Conservation (phyloP, 2,797 vertebrate genomes). For the Sebastes cheni region DNA sequence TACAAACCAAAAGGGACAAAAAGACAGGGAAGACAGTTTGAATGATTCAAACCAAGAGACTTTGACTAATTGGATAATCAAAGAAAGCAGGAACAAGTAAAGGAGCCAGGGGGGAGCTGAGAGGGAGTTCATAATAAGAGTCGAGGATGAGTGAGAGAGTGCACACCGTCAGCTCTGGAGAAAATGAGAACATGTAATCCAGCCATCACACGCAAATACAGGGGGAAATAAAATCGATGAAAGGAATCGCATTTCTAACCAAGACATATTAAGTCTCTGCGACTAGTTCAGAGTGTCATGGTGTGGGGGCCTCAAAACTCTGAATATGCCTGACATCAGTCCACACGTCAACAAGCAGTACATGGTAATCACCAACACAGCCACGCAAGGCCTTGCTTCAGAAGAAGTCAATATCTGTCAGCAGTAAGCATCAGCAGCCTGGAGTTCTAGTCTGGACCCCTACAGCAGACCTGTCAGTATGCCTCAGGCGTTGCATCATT, state of each 20-base stretch:
- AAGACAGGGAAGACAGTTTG: neutral
- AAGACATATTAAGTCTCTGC: constrained; percentile 19
- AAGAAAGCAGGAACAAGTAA: neutral
- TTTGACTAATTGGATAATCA: constrained; percentile 30
- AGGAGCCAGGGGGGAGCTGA: neutral
- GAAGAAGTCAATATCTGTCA: constrained; percentile 78
- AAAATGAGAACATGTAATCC: constrained; percentile 19
- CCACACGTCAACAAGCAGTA: constrained; percentile 61
- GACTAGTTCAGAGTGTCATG: neutral
- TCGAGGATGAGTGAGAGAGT: neutral
- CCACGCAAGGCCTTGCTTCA: constrained; percentile 58
- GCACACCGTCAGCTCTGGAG: neutral
- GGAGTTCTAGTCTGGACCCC: constrained; percentile 51
- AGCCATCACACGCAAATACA: neutral
- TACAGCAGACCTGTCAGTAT: constrained; percentile 69
- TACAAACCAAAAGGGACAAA: neutral
- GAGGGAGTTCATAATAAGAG: neutral
- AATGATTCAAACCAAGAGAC: neutral
- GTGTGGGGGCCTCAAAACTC: constrained; percentile 33
- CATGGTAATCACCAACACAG: constrained; percentile 69
- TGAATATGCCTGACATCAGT: constrained; percentile 36
- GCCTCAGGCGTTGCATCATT: constrained; percentile 74
- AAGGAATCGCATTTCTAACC: constrained; percentile 11
- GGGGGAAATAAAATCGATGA: neutral
- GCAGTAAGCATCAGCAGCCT: constrained; percentile 65